Evolutionary conservation across 2,797 vertebrate genomes (phyloP), one percentile per base, ranked within the genome.

Genomic region (Ctenosaura bakeri): DNA sequence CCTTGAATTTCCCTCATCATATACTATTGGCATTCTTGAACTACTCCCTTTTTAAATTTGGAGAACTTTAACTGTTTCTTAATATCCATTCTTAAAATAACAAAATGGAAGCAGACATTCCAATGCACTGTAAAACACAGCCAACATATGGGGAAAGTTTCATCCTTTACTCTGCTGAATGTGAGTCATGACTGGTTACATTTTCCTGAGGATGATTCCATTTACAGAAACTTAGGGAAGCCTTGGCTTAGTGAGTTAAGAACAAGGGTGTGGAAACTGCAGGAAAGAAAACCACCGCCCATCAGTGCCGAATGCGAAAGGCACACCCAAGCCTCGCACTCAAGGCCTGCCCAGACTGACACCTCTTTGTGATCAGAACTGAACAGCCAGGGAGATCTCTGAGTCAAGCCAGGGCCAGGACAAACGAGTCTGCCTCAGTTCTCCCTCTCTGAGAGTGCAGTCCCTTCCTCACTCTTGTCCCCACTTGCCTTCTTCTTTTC

Each of bases 161-260:
- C 50, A 76, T 38, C 38, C 54, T 35, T 76, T 24, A 56, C 29
- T 56, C 24, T 87, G 42, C 76, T 79, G 59, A 79, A 78, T 14
- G 18, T 73, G 52, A 81, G 59, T 59, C 66, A 20, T 29, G 38
- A 54, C 13, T 74, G 78, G 22, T 73, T 86, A 46, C 54, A 26
- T 82, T 76, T 86, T 74, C 24, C 14, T 13, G 54, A 46, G 24
- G 32, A 79, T 79, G 22, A 24, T 16, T 86, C 35, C 22, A 5
- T 18, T 83, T 83, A 32, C 50, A 62, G 74, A 71, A 76, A 76
- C 16, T 59, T 82, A 42, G 50, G 64, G 66, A 73, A 59, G 69
- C 56, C 66, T 83, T 92, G 64, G 7, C 52, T 83, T 83, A 79
- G 7, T 42, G 66, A 46, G 83, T 80, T 91, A 81, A 92, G 16